Conservation (phyloP, 2,888 invertebrate species). For the Taenaris catops region DNA sequence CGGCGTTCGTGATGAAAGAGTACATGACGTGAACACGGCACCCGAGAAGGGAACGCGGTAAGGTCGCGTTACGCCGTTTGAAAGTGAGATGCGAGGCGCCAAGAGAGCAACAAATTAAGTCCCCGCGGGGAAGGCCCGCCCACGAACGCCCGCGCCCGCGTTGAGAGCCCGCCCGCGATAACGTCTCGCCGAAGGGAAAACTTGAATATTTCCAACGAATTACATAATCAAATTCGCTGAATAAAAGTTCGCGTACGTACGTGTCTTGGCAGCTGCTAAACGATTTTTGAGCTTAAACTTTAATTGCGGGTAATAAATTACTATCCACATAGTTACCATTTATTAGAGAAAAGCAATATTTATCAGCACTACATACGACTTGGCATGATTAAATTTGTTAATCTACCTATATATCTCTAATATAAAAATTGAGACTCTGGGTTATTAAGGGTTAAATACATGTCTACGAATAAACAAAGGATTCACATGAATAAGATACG, state of each 20-base stretch:
- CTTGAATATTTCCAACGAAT: constrained; percentile 72
- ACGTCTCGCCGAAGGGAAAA: constrained; percentile 72
- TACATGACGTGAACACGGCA: constrained; percentile 52
- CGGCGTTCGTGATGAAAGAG: constrained; percentile 34
- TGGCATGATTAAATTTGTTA: no score
- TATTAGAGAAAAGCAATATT: no score
- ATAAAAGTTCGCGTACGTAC: constrained; percentile 67
- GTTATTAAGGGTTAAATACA: no score
- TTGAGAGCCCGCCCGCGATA: constrained; percentile 67
- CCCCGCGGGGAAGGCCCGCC: constrained; percentile 63
- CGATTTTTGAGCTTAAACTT: constrained; percentile 8
- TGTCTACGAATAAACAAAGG: no score
- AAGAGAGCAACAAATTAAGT: constrained; percentile 80
- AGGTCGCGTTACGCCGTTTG: constrained; percentile 77
- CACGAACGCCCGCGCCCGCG: constrained; percentile 43
- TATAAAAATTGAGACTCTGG: no score
- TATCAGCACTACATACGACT: no score
- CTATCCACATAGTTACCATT: no score
- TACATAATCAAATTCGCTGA: constrained; percentile 64
- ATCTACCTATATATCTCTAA: no score
- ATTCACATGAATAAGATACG: no score
- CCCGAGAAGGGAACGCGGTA: constrained; percentile 58
- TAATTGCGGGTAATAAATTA: no score
- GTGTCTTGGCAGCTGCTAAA: constrained; percentile 44
- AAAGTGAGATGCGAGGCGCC: constrained; percentile 78